A percentile compares a stretch with the other conserved stretches of the same genome.
These are phyloP conservation scores for Tiaroga cobitis DNA, from an alignment of 2,797 vertebrate species.

Conservation along the genomic window DNA sequence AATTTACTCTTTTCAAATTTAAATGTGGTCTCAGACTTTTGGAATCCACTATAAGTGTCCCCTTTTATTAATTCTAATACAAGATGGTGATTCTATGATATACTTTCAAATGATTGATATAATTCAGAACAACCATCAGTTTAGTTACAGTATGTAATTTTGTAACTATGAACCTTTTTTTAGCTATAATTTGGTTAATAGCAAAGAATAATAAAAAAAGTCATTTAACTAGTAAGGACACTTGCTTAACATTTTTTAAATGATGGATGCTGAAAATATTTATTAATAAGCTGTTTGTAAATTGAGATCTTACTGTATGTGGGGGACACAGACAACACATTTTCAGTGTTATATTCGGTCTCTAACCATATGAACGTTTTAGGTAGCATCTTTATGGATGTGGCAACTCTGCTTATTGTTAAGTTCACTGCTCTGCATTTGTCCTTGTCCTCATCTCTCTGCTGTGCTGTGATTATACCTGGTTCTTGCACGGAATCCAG, in stretches of 20 bases:
- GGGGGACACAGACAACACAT: conserved; percentile 7
- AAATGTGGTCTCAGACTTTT: neutral
- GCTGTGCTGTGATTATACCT: conserved; percentile 43
- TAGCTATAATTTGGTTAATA: neutral
- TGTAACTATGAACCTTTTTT: neutral
- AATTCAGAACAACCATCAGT: neutral
- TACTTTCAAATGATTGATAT: neutral
- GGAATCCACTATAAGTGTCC: neutral
- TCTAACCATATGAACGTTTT: conserved; percentile 23
- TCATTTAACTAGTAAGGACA: neutral
- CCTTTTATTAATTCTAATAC: neutral
- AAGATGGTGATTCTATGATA: neutral
- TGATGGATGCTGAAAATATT: neutral
- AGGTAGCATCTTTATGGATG: conserved; percentile 28
- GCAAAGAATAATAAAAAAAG: neutral
- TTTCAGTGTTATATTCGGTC: conserved; percentile 23
- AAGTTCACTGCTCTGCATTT: conserved; percentile 48
- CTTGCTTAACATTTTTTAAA: neutral
- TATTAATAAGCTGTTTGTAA: neutral
- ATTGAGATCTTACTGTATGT: neutral
- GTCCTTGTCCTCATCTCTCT: conserved; percentile 30
- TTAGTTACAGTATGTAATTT: neutral
- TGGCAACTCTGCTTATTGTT: conserved; percentile 50
- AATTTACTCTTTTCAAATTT: neutral
- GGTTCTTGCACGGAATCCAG: conserved; percentile 39